Evolutionary conservation across 2,888 invertebrate species (phyloP), one percentile per base, ranked within the genome.

Genomic region (Lycophotia porphyrea): DNA sequence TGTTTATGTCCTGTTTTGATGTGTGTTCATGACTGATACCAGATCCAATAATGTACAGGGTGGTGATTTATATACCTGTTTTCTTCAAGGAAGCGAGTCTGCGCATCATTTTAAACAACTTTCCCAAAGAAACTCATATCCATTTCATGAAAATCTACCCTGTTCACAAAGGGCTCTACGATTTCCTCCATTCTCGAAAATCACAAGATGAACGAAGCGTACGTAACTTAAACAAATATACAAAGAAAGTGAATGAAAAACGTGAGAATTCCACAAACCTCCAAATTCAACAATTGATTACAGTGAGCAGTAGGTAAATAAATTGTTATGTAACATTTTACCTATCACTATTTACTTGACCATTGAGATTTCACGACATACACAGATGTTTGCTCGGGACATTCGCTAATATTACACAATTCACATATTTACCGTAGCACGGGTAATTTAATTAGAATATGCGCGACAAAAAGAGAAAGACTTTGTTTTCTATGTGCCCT

Each of bases 391-490:
- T 74, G 64, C 66, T 52, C 13, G 39, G 70, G n/a, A 44, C 65
- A 27, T 65, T 73, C 24, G 81, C 60, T 36, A 74, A 64, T 67
- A 72, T 86, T 82, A 78, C 64, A 67, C 63, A 85, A 81, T 55
- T 47, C 52, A 39, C 74, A 78, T 78, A 79, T 79, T 81, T 85
- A 75, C 74, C 60, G 77, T 73, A 74, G 69, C 71, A 75, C 71
- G 68, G 63, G 77, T 81, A 89, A 89, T 88, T 78, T 75, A 84
- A 89, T 91, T 90, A 88, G 89, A 87, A 85, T 86, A 81, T 74
- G 70, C 39, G 73, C 84, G 88, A 85, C 85, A 91, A 91, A 84
- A 87, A 90, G 89, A 84, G 88, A 90, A 90, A 90, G 86, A 91
- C 39, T 63, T 31, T 27, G 78, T 82, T 81, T 74, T 84, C 82